Percentiles rank a stretch among this genome's conserved stretches.
Evolutionary conservation across 2,888 invertebrate genomes (phyloP).

Genomic region (Venustoraphidia nigricollis): DNA sequence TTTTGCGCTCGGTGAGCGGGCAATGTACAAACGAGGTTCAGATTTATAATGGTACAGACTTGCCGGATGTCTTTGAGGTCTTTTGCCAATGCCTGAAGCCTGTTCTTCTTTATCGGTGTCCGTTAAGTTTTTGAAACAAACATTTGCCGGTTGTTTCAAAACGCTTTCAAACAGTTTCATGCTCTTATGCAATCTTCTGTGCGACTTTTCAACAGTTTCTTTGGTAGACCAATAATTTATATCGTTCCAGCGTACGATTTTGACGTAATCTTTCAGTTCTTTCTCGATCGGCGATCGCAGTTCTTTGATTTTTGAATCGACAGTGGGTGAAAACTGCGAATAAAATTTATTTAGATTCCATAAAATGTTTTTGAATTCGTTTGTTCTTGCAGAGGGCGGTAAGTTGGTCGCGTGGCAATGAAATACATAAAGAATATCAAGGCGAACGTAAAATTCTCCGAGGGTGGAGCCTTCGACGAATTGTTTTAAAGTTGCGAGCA

Average conservation of each 20-base stretch:
- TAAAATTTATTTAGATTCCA: slow-evolving; percentile 80
- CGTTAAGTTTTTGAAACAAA: slow-evolving; percentile 29
- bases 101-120: slow-evolving; percentile 27
- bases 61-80: slow-evolving; percentile 35
- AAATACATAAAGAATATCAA: slow-evolving; percentile 64
- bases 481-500: slow-evolving; percentile 49
- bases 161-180: slow-evolving; percentile 67
- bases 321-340: slow-evolving; percentile 53
- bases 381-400: slow-evolving; percentile 25
- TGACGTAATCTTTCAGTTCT: slow-evolving; percentile 82
- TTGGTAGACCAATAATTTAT: slow-evolving; percentile 88
- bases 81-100: slow-evolving; percentile 40
- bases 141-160: slow-evolving; percentile 33
- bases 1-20: too few relatives aligned
- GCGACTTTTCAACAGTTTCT: slow-evolving; percentile 75
- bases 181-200: slow-evolving; percentile 73
- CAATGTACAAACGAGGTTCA: slow-evolving; percentile 20
- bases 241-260: slow-evolving; percentile 91
- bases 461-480: slow-evolving; percentile 73
- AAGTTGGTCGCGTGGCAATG: slow-evolving; percentile 62
- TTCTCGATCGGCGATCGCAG: slow-evolving; percentile 75
- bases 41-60: slow-evolving; percentile 33
- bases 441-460: slow-evolving; percentile 66
- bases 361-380: slow-evolving; percentile 46
- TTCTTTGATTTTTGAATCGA: slow-evolving; percentile 46